Conservation (phyloP, 2,797 vertebrate species). For the Tokudaia muenninki region DNA sequence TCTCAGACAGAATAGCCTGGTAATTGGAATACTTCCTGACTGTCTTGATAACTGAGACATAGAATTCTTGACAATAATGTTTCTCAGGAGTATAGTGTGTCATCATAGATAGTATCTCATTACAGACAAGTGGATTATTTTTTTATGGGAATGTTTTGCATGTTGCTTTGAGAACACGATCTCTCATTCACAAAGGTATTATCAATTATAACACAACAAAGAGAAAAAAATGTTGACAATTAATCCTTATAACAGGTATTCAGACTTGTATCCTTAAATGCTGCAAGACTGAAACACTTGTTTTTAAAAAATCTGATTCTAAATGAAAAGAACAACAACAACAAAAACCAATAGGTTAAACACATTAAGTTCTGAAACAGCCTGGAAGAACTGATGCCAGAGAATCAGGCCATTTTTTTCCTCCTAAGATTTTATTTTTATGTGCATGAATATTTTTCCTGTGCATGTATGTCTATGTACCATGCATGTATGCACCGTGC, state of each 20-base stretch:
- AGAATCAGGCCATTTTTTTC: background rate
- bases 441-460: background rate
- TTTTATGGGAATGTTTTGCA: background rate
- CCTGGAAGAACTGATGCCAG: background rate
- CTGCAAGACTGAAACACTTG: background rate
- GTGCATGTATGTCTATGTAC: background rate
- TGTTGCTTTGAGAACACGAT: constrained; percentile 10
- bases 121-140: background rate
- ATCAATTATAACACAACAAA: background rate
- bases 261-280: background rate
- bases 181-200: background rate
- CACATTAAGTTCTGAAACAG: background rate
- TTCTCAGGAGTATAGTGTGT: background rate
- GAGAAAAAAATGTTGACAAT: background rate
- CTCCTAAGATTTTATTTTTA: background rate
- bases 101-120: background rate
- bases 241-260: background rate
- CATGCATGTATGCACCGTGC: background rate
- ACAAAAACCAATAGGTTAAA: background rate
- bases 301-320: background rate
- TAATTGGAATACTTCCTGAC: background rate
- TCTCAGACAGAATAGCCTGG: background rate
- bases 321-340: background rate
- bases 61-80: background rate
- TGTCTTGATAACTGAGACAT: background rate